These are phyloP conservation scores for Melinopterus prodromus DNA, from an alignment of 2,888 invertebrate species.

Conservation along the genomic window DNA sequence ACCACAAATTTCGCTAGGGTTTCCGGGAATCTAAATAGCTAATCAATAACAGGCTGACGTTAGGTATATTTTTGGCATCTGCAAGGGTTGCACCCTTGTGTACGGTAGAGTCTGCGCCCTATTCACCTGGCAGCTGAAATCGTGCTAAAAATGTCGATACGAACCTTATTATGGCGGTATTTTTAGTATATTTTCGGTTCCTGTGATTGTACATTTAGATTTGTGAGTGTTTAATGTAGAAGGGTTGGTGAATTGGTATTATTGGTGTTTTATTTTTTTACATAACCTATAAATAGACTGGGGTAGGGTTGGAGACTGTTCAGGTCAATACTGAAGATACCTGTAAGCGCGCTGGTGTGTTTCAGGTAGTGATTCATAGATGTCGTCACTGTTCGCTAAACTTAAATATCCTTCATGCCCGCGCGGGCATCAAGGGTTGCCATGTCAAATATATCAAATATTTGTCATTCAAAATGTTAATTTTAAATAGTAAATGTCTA, in stretches of 20 bases:
- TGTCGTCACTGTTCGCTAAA: background rate
- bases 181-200: background rate
- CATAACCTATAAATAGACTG: background rate
- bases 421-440: too few species aligned
- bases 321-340: background rate
- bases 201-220: background rate
- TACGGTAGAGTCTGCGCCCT: background rate
- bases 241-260: background rate
- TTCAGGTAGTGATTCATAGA: background rate
- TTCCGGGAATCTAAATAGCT: background rate
- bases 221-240: background rate
- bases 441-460: too few species aligned
- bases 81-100: background rate
- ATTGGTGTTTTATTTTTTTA: background rate
- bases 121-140: background rate
- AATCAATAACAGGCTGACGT: background rate
- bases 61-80: background rate
- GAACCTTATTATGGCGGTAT: background rate
- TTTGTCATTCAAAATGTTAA: too few species aligned
- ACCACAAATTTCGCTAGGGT: background rate
- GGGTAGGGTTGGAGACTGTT: background rate
- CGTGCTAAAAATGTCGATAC: background rate
- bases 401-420: too few species aligned
- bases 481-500: too few species aligned
- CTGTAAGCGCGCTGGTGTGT: background rate